Base-by-base conservation (phyloP, 2,888 invertebrate genomes). In the Gisinianus flammeolus region DNA sequence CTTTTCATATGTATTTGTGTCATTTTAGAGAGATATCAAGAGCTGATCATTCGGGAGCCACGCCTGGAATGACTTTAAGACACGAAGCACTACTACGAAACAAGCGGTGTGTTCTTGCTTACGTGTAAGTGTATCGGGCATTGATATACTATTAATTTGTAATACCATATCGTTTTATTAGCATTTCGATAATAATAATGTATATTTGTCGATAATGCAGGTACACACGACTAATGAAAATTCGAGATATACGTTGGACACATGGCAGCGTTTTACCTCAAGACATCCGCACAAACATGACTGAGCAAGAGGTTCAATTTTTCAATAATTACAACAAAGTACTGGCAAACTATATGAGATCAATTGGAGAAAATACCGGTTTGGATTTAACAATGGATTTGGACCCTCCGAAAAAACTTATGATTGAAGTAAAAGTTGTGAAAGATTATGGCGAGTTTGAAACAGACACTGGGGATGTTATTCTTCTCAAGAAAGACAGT, bases 401-500 rank as follows among this genome's bases (percentile, higher is more conserved):
- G 76, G 92, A 93, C 81, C 98, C 98, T 16, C 98, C 98, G 0
- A 98, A 97, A 87, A 92, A 94, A 0, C 89, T 97, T 16, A 96
- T 92, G 86, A 92, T 97, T 80, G 96, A 98, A 90, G 98, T 98
- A 74, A 89, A 94, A 22, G 97, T 97, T 86, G 86, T 96, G 67
- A 89, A 91, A 67, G 96, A 98, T 87, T 96, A 96, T 88, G 98
- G 98, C 0, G 96, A 94, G 86, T 91, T 96, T 85, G 98, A 98
- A 87, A 89, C 97, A 12, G 95, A 95, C 85, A 95, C 96, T 88
- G 98, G 98, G n/a, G 94, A 94, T 86, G 91, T 94, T 5, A 91
- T 98, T 28, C 90, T 93, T 82, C 89, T 98, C 26, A 96, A 94
- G 87, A 95, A 94, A 87, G 94, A 97, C 86, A 95, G 94, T 82